Evolutionary conservation across 1,140 invertebrate species (phyloP).

Genomic region (Drosophila arizonae): DNA sequence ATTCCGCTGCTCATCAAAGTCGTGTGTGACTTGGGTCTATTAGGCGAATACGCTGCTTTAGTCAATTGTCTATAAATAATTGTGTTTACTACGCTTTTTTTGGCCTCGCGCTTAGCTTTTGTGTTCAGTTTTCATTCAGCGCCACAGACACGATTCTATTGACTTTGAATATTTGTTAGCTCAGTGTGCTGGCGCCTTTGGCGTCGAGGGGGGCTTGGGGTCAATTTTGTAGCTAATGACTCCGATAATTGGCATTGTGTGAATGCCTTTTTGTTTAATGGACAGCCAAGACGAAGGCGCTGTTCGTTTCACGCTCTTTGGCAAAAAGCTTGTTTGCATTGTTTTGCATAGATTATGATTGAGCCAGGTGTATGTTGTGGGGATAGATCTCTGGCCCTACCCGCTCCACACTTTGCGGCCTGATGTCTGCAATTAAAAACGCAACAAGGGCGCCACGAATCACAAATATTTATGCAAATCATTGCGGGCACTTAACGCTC

Average conservation of each 20-base stretch:
- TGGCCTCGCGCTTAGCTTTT: slow-evolving; percentile 17
- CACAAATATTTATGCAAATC: slow-evolving; percentile 66
- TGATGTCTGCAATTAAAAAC: slow-evolving; percentile 36
- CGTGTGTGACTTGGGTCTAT: background rate
- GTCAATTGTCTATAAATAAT: slow-evolving; percentile 21
- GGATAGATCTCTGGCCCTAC: background rate
- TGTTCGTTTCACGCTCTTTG: slow-evolving; percentile 42
- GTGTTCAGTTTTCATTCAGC: slow-evolving; percentile 11
- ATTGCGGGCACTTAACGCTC: slow-evolving; percentile 36
- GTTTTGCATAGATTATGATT: slow-evolving; percentile 38
- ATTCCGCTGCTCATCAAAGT: background rate
- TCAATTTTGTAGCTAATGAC: slow-evolving; percentile 66
- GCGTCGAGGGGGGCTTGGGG: slow-evolving; percentile 18
- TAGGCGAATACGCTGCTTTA: background rate
- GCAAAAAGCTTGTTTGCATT: slow-evolving; percentile 21
- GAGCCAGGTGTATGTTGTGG: slow-evolving; percentile 32
- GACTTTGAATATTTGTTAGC: slow-evolving; percentile 45
- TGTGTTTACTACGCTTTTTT: slow-evolving; percentile 18
- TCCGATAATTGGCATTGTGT: slow-evolving; percentile 77
- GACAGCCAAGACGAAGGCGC: slow-evolving; percentile 15
- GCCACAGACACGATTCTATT: slow-evolving; percentile 36
- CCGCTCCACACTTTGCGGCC: background rate
- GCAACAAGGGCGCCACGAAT: slow-evolving; percentile 40
- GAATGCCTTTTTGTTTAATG: slow-evolving; percentile 62
- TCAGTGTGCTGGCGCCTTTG: slow-evolving; percentile 22